Evolutionary conservation across 2,797 vertebrate genomes (phyloP).

Genomic region (Scolopax rusticola): DNA sequence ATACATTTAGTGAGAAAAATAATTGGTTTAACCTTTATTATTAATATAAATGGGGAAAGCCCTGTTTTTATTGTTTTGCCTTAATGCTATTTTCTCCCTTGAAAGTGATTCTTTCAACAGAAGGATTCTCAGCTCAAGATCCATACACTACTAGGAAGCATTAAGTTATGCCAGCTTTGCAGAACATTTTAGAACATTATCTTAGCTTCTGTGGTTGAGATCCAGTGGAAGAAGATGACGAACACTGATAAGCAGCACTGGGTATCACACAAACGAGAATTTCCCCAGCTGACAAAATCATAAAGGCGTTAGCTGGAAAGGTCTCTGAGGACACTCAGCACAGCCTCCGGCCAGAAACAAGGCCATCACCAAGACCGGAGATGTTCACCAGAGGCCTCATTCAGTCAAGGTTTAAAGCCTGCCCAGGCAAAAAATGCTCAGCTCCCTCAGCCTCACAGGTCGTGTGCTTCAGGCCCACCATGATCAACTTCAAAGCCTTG

Average conservation of each 20-base stretch:
- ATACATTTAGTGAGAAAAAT: not conserved
- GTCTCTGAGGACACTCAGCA: not conserved
- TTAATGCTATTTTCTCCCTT: not conserved
- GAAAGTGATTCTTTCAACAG: not conserved
- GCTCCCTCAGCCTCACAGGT: not conserved
- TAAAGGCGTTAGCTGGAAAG: not conserved
- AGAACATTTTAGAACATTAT: not conserved
- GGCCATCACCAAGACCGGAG: not conserved
- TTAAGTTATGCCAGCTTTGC: not conserved
- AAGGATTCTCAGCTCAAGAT: not conserved
- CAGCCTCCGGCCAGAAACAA: not conserved
- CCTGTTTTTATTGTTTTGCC: not conserved
- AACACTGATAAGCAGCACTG: not conserved
- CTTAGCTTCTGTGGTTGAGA: not conserved
- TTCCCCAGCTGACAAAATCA: not conserved
- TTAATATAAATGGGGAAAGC: not conserved
- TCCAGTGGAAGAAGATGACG: not conserved
- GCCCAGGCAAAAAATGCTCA: not conserved
- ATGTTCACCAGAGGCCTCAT: not conserved
- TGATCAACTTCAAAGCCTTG: not conserved
- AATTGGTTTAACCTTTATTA: not conserved
- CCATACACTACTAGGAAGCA: not conserved
- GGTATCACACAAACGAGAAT: not conserved
- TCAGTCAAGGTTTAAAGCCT: not conserved
- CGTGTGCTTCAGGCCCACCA: rapidly evolving